phyloP scores from a whole-genome alignment of 2,113 vertebrate genomes.

The Cyprinodon tularosa region DNA sequence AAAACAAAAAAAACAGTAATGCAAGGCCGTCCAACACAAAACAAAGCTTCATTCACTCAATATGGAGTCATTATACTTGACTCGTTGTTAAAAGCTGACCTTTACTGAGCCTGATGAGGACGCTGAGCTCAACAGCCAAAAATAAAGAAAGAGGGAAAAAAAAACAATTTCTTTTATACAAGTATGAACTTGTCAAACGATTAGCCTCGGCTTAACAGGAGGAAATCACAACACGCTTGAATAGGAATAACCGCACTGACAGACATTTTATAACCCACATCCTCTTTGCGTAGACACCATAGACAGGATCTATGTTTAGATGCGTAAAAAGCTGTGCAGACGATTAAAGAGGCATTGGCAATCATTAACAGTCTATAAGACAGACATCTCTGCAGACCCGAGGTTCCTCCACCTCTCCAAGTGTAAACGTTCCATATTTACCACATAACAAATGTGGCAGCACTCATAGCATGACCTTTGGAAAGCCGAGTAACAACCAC shows the following conservation, averaged over 20 bases:
- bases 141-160: conserved; percentile 18
- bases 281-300: conserved; percentile 47
- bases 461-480: conserved; percentile 14
- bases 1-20: conserved; percentile 16
- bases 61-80: conserved; percentile 72
- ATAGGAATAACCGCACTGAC: conserved; percentile 38
- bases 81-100: conserved; percentile 72
- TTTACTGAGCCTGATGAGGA: conserved; percentile 44
- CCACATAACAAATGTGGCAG: conserved; percentile 11
- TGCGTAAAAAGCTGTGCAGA: neutral
- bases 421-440: conserved; percentile 6
- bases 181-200: conserved; percentile 43
- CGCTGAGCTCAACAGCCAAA: conserved; percentile 32
- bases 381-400: neutral
- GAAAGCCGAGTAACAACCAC: conserved; percentile 39
- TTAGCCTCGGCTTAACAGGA: conserved; percentile 19
- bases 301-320: conserved; percentile 40
- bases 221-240: conserved; percentile 61
- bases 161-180: conserved; percentile 34
- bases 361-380: neutral
- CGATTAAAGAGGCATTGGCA: neutral
- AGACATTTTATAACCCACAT: conserved; percentile 61
- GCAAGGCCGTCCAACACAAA: conserved; percentile 38
- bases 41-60: conserved; percentile 69
- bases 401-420: neutral